These are phyloP conservation scores for Fopius arisanus DNA, from an alignment of 1,140 invertebrate species.

Conservation along the genomic window DNA sequence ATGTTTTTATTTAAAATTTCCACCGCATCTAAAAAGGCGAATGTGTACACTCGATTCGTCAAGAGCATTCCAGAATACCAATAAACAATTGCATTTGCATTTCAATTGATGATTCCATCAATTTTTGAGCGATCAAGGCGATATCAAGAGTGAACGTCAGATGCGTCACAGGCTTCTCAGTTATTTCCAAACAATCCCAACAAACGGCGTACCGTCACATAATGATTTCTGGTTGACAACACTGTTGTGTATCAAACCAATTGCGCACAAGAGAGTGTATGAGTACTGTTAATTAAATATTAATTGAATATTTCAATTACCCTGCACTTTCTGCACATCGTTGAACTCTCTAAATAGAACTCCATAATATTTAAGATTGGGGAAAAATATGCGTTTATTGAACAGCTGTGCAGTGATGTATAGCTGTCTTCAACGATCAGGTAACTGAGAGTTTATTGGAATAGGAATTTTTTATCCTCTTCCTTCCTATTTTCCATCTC, in stretches of 20 bases:
- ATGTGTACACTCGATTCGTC: too few species aligned
- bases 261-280: too few species aligned
- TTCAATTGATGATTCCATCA: too few species aligned
- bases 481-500: too few species aligned
- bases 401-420: slow-evolving; percentile 4
- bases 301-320: slow-evolving; percentile 26
- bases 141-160: not conserved
- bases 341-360: slow-evolving; percentile 32
- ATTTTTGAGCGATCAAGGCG: too few species aligned
- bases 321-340: slow-evolving; percentile 38
- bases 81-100: too few species aligned
- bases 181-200: not conserved
- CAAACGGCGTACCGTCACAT: not conserved
- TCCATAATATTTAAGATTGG: slow-evolving; percentile 35
- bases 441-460: too few species aligned
- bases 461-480: too few species aligned
- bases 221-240: not conserved
- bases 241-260: not conserved
- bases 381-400: not conserved
- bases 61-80: too few species aligned
- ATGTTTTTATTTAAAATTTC: too few species aligned
- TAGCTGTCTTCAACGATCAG: too few species aligned
- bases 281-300: not conserved
- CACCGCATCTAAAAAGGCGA: too few species aligned
- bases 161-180: not conserved